Percentiles rank a stretch among this genome's conserved stretches.
Evolutionary conservation across 2,113 vertebrate species (phyloP).

Genomic region (Suncus etruscus): DNA sequence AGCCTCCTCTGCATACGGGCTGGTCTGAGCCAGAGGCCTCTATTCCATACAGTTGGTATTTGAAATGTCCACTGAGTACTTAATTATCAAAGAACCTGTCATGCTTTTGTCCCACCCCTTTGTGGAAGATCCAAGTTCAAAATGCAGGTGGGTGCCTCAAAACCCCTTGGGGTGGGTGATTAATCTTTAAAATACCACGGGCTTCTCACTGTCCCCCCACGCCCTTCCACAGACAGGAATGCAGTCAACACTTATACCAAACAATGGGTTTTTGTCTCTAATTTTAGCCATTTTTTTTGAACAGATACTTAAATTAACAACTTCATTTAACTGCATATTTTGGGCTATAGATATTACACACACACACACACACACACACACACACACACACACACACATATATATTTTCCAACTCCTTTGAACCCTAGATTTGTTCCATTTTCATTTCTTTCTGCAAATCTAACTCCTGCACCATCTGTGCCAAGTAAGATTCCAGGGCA

Average conservation of each 20-base stretch:
- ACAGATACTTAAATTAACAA: constrained; percentile 73
- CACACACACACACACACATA: too few relatives aligned
- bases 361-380: too few relatives aligned
- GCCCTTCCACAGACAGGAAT: not conserved
- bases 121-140: constrained; percentile 57
- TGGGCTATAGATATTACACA: constrained; percentile 3
- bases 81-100: constrained; percentile 21
- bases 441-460: constrained; percentile 48
- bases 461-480: not conserved
- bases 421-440: not conserved
- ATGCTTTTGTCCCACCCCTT: constrained; percentile 9
- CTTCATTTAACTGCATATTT: constrained; percentile 66
- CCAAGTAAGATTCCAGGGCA: too few relatives aligned
- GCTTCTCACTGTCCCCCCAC: constrained; percentile 57
- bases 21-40: not conserved
- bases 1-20: not conserved
- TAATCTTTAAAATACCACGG: constrained; percentile 68
- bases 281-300: constrained; percentile 62
- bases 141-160: constrained; percentile 47
- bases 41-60: constrained; percentile 5
- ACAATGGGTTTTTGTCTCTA: constrained; percentile 58
- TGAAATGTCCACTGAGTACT: constrained; percentile 44
- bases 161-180: constrained; percentile 16
- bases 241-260: constrained; percentile 59
- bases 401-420: not conserved